Evolutionary conservation across 2,888 invertebrate genomes (phyloP).

Genomic region (Conops quadrifasciatus): DNA sequence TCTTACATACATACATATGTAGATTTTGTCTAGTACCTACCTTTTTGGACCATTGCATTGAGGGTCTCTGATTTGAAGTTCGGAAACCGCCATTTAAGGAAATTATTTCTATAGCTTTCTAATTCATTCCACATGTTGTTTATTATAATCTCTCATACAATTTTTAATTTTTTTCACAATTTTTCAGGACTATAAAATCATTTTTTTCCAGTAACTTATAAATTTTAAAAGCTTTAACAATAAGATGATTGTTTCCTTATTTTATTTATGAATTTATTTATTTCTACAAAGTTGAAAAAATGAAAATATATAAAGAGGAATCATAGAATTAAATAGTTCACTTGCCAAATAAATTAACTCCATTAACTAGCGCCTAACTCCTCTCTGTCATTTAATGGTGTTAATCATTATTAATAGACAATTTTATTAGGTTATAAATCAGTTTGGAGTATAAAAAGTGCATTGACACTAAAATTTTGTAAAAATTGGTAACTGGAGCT

Average conservation of each 20-base stretch:
- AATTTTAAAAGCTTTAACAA: constrained; percentile 2
- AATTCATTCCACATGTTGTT: constrained; percentile 57
- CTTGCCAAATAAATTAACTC: no score
- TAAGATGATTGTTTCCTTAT: no score
- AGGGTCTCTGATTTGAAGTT: constrained; percentile 38
- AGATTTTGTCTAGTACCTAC: constrained; percentile 36
- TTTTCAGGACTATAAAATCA: constrained; percentile 1
- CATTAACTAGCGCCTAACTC: no score
- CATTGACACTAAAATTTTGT: no score
- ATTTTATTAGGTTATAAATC: no score
- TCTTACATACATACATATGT: no score
- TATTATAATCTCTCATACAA: background rate
- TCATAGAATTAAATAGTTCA: no score
- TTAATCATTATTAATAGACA: no score
- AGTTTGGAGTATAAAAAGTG: no score
- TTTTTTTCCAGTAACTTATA: background rate
- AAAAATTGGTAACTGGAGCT: no score
- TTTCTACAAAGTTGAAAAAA: background rate
- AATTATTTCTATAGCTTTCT: constrained; percentile 54
- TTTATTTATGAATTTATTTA: background rate
- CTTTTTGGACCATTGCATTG: constrained; percentile 42
- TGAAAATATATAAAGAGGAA: no score
- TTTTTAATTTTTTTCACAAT: constrained; percentile 14
- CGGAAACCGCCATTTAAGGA: constrained; percentile 48
- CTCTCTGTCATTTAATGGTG: no score